Evolutionary conservation across 2,888 invertebrate species (phyloP).

Genomic region (Epinotia ramella): DNA sequence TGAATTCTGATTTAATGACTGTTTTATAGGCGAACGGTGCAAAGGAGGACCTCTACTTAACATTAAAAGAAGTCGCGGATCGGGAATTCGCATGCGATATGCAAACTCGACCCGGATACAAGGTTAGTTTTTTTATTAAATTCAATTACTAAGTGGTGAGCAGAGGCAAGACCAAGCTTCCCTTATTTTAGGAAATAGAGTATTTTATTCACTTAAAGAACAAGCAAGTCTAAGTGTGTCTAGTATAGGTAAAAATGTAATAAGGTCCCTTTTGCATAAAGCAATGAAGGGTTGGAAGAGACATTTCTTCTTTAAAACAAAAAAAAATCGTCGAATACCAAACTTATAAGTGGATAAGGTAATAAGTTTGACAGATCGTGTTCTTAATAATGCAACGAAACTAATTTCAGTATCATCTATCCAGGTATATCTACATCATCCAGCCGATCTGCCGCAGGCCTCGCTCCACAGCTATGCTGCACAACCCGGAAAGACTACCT

Average conservation of each 20-base stretch:
- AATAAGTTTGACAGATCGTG: no score
- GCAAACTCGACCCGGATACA: conserved; percentile 15
- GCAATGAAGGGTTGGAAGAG: no score
- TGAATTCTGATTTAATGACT: background rate
- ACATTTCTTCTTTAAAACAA: no score
- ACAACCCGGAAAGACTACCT: conserved; percentile 10
- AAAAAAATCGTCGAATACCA: no score
- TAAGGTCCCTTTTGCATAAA: no score
- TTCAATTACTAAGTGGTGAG: background rate
- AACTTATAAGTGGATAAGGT: no score
- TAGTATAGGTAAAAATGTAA: no score
- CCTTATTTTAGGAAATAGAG: no score
- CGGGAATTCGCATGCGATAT: conserved; percentile 13
- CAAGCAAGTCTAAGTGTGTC: no score
- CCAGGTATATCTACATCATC: conserved; percentile 17
- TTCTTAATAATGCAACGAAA: background rate
- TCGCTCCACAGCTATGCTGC: conserved; percentile 8
- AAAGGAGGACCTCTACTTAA: conserved; percentile 10
- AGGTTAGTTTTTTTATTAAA: background rate
- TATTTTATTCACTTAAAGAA: no score
- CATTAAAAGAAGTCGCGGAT: conserved; percentile 17
- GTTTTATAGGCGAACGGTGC: conserved; percentile 18
- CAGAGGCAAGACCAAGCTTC: no score
- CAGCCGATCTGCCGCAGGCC: conserved; percentile 17
- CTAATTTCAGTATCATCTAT: background rate